A percentile compares a stretch with the other conserved stretches of the same genome.
phyloP scores from a whole-genome alignment of 2,113 vertebrate species.

The Microtus ochrogaster region DNA sequence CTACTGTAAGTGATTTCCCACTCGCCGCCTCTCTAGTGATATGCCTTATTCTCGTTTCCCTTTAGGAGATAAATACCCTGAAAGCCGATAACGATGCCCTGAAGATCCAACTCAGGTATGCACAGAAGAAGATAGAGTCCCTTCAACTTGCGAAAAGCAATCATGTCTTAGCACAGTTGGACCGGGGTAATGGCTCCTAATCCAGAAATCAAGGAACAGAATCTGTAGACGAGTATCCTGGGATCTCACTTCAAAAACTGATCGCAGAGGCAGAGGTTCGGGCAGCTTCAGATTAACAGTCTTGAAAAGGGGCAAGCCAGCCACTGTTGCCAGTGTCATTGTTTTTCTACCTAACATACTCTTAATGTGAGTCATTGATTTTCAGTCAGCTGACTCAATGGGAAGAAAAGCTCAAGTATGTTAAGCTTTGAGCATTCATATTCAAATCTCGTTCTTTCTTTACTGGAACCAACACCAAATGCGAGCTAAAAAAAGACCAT shows the following conservation, averaged over 20 bases:
- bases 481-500: neutral
- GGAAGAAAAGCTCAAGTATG: slow-evolving; percentile 16
- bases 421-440: slow-evolving; percentile 17
- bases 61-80: slow-evolving; percentile 92
- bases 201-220: slow-evolving; percentile 64
- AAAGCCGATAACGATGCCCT: slow-evolving; percentile 92
- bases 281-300: neutral
- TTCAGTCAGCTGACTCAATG: slow-evolving; percentile 33
- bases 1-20: slow-evolving; percentile 50
- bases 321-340: neutral
- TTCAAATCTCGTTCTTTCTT: neutral
- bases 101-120: slow-evolving; percentile 92
- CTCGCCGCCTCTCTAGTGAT: slow-evolving; percentile 60
- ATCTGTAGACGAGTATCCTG: neutral
- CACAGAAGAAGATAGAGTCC: slow-evolving; percentile 92
- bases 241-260: slow-evolving; percentile 59
- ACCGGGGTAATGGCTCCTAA: slow-evolving; percentile 84
- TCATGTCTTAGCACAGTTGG: slow-evolving; percentile 79
- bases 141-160: slow-evolving; percentile 88
- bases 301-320: slow-evolving; percentile 40
- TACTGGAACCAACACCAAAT: slow-evolving; percentile 2
- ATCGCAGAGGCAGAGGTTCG: slow-evolving; percentile 44
- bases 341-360: neutral
- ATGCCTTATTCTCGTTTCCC: slow-evolving; percentile 57
- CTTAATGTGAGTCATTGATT: neutral